Percentiles rank a stretch among this genome's conserved stretches.
phyloP scores from a whole-genome alignment of 2,888 invertebrate genomes.

The Rhingia rostrata region DNA sequence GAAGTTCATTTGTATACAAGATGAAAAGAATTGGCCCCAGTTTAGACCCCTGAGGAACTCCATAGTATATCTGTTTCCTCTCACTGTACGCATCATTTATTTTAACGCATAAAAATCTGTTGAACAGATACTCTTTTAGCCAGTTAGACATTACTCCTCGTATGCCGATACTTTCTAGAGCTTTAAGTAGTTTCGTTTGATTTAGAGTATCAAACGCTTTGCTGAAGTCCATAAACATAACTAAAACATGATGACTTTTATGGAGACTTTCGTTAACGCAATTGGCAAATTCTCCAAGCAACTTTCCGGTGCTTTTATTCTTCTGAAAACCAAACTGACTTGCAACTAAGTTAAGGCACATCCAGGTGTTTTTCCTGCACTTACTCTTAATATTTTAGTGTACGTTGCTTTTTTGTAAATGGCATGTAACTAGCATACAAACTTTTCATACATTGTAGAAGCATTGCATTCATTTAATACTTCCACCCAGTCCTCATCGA shows the following conservation, averaged over 20 bases:
- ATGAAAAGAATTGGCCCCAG: background rate
- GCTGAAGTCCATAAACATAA: background rate
- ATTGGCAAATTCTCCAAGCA: background rate
- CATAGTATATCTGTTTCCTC: background rate
- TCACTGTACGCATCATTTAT: background rate
- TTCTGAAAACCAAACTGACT: slow-evolving; percentile 2
- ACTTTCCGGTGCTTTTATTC: too few species aligned
- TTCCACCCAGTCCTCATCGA: slow-evolving; percentile 3
- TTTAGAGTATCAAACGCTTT: background rate
- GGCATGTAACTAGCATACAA: too few species aligned
- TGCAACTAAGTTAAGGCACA: too few species aligned
- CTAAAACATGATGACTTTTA: too few species aligned
- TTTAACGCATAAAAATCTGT: background rate
- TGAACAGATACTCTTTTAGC: too few species aligned
- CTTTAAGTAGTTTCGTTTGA: background rate
- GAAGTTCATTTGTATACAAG: too few species aligned
- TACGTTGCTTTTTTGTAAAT: slow-evolving; percentile 10
- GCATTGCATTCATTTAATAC: slow-evolving; percentile 5
- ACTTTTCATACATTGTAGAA: background rate
- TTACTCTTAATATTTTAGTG: background rate
- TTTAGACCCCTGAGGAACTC: too few species aligned
- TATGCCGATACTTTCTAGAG: background rate
- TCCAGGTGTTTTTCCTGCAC: too few species aligned
- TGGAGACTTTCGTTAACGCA: too few species aligned
- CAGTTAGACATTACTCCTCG: background rate